A percentile compares a stretch with the other conserved stretches of the same genome.
Evolutionary conservation across 1,140 invertebrate species (phyloP).

Genomic region (Caenorhabditis brenneri): DNA sequence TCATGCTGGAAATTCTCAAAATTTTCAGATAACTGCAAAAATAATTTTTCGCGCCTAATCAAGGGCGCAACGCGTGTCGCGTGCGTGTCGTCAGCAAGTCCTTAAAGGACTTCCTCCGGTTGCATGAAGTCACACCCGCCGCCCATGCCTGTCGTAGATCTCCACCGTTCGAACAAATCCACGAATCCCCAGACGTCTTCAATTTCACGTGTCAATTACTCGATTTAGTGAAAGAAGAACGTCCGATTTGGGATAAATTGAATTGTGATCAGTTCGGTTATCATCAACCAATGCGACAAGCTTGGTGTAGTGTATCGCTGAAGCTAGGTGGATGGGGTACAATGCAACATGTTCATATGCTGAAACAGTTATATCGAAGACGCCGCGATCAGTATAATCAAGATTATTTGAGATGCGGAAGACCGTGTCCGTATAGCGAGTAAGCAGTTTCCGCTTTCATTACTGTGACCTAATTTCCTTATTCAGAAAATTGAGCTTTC

Average conservation of each 20-base stretch:
- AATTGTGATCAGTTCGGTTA: background rate
- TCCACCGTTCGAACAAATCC: background rate
- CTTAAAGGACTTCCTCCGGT: too few relatives aligned
- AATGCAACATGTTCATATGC: constrained; percentile 3
- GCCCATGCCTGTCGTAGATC: background rate
- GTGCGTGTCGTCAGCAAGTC: too few relatives aligned
- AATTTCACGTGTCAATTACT: background rate
- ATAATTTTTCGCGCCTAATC: too few relatives aligned
- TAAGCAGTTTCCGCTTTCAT: background rate
- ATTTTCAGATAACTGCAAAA: too few relatives aligned
- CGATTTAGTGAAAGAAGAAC: constrained; percentile 1
- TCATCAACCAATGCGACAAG: background rate
- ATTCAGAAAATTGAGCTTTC: background rate
- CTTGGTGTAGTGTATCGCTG: constrained; percentile 21
- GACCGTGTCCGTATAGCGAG: background rate
- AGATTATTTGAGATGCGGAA: background rate
- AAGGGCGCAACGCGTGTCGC: too few relatives aligned
- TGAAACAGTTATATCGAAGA: constrained; percentile 10
- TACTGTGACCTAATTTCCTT: background rate
- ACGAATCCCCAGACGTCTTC: background rate
- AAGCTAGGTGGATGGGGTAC: constrained; percentile 20
- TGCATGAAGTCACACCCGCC: too few relatives aligned
- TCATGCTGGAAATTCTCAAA: too few relatives aligned
- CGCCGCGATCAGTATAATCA: background rate
- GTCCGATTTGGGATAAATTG: background rate